Evolutionary conservation across 2,888 invertebrate genomes (phyloP), one percentile per base, ranked within the genome.

Genomic region (Cephus nigrinus): DNA sequence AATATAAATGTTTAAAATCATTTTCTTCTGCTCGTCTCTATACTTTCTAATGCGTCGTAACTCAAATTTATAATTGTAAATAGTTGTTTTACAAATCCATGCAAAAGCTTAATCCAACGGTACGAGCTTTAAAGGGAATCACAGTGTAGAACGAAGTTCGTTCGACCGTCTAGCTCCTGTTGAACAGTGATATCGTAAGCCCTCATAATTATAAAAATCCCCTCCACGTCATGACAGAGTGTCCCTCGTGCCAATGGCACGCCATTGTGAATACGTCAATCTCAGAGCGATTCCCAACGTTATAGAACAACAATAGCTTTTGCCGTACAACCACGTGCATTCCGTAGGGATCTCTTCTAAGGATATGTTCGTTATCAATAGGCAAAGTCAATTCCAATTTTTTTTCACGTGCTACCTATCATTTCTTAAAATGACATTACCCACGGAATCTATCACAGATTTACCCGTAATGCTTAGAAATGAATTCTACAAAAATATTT

Each of bases 191-290:
- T 34, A 74, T 34, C 77, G 40, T 77, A 75, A 80, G 81, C 77
- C 80, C 85, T 86, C 85, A 82, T 85, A 83, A 88, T 88, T 84
- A 86, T 86, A 86, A 87, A 88, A 88, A 87, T 86, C 86, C 87
- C 85, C 86, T 87, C 82, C 72, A 72, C 74, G 75, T 68, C 33
- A 82, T 90, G 90, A 90, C 86, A 84, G 87, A 88, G 87, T 86
- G 87, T 84, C 83, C 84, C 86, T 86, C 80, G 83, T 88, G 90
- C 84, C 88, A 88, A 31, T 84, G 86, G 82, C 90, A 88, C 83
- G 79, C 81, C 83, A 88, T 89, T 90, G 87, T 85, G 86, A 80
- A 82, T 86, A 72, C 81, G 86, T 83, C 84, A 85, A 82, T 81
- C 83, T 74, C 82, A 83, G 77, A 75, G 76, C 80, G 73, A 83